Base-by-base conservation (phyloP, 2,888 invertebrate species). In the Abrostola tripartita region DNA sequence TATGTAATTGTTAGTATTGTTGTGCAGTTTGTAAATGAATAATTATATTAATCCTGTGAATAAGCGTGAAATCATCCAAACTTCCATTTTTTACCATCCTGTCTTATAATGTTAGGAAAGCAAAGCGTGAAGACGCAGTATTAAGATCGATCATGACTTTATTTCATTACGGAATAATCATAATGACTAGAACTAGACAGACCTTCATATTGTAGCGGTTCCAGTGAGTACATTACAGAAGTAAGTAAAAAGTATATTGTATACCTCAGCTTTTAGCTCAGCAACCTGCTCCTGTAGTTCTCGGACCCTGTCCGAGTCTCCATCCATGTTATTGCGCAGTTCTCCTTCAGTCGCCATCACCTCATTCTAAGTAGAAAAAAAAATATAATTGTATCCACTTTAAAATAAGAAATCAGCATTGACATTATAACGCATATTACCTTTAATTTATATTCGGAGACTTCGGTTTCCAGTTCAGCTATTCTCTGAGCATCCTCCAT, bases 311-410 rank as follows among this genome's bases (percentile, higher is more conserved):
- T 98, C 98, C 57, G 97, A 97, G 84, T 98, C 71, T 6, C 69
- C 98, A 68, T 97, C 98, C 81, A 97, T 95, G 89, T 97, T 98
- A 79, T 97, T 97, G 69, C 98, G 96, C 58, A 99, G 95, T 90
- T 98, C 98, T 5, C 98, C 98, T 89, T 98, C 98, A 0, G 99
- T 98, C 37, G 98, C 96, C 96, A 99, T 97, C 92, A 99, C 99
- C 90, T 99, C 98, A 88, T 98, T 98, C 98, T 99, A 89, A 41
- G 93, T 85, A 35, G 0, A n/a, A 7, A 37, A 38, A 37, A 8
- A 9, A 52, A 5, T 12, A 0, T 10, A 44, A 8, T 42, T 42
- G 50, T 24, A 24, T 24, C 24, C 24, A 24, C 4, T 24, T 24
- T 24, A 24, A 24, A 24, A 2, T 2, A 24, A 24, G 1, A 47